Evolutionary conservation across 2,113 vertebrate species (phyloP), one percentile per base, ranked within the genome.

Genomic region (Atrichornis clamosus): DNA sequence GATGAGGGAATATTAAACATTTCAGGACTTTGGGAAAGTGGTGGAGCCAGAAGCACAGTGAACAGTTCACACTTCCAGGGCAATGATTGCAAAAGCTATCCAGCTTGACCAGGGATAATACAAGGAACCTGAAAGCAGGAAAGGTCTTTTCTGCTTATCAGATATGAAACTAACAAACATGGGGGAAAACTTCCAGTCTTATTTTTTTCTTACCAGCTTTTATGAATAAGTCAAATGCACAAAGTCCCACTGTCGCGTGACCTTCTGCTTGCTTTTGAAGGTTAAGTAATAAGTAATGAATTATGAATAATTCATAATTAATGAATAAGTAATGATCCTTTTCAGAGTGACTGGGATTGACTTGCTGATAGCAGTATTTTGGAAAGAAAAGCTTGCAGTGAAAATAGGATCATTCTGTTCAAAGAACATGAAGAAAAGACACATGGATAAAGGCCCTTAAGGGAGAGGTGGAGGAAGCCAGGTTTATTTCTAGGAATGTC

Each of bases 251-350:
- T 90, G 76, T 88, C 0, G 8, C 78, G 65, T 92, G 86, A 93
- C 91, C 86, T 94, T 94, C 73, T 90, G 35, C 56, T 89, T 92
- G 76, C 64, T 84, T 95, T 67, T 75, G 83, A 95, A 95, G 76
- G 91, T 91, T 94, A 91, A 97, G 90, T 78, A 96, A 95, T 96
- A 93, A 93, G 92, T 96, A 94, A 97, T 94, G 87, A 91, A 87
- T 69, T 68, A 93, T 96, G 90, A 97, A 95, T 95, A 94, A 96
- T 91, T 96, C 81, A 91, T 87, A 73, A 91, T 79, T 87, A 80
- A 95, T 95, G 79, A 95, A 95, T 95, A 96, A 96, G 44, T 93
- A 93, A 96, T 72, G 64, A 92, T 60, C 60, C 35, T 81, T 86
- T 88, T 69, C 50, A 77, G 56, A 93, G 42, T 50, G 72, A 70